Evolutionary conservation across 1,140 invertebrate genomes (phyloP), one percentile per base, ranked within the genome.

Genomic region (Drosophila guanche): DNA sequence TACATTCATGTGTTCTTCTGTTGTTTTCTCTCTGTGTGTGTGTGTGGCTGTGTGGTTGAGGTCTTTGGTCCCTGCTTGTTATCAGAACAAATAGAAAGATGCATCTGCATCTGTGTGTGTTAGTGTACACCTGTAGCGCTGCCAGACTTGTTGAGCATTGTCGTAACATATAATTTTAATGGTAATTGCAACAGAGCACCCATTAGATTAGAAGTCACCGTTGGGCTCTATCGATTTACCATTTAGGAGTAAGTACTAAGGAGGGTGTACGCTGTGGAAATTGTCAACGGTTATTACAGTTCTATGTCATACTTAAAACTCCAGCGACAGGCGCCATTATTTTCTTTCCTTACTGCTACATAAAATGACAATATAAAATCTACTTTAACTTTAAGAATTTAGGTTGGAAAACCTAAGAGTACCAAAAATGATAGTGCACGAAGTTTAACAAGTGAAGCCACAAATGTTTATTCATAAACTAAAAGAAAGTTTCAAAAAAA

Each of bases 51-150:
- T 25, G 41, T 42, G 46, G 40, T 7, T 2, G 45, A 59, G 80
- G 63, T 88, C 78, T 68, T 85, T 81, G 81, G 78, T 61, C 56
- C 58, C 45, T 40, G 41, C 43, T 56, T 61, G 43, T 41, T 41
- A 48, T 58, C 47, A 54, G 48, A 66, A 59, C 52, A 54, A 47
- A 37, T 12, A 37, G 33, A 37, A 37, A 37, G 33, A 3, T 37
- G 10, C 2, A 12, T 4, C 33, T 12, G 16, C 42, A 37, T 8
- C 20, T 56, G 41, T n/a, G 29, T 56, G 52, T 48, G 42, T 12
- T 14, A 7, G 51, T 55, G 23, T 33, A 42, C 50, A 52, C 51
- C 59, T 52, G 48, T 67, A 50, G 62, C 41, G 72, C 68, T 76
- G 72, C 72, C 72, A 76, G 60, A 75, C 71, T 75, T 75, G 71